phyloP scores from a whole-genome alignment of 2,113 vertebrate genomes.

The Edolisoma coerulescens region DNA sequence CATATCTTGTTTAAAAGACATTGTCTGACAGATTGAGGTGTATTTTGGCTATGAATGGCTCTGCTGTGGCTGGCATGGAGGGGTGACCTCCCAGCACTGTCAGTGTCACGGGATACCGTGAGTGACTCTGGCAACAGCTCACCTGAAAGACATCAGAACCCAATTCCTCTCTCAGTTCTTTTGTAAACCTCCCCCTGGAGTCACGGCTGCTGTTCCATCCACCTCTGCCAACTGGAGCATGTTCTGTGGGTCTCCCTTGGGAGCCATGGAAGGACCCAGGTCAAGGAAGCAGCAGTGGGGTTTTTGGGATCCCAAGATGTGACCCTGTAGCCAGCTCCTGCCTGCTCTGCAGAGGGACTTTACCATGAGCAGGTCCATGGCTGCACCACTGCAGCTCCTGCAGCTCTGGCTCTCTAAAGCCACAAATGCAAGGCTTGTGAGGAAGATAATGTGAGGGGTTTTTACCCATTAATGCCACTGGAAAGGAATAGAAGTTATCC shows the following conservation, averaged over 20 bases:
- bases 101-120: rapidly evolving
- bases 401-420: neutral
- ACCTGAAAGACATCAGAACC: neutral
- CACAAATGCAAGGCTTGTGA: neutral
- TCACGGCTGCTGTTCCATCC: neutral
- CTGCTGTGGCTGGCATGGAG: neutral
- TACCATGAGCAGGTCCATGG: rapidly evolving
- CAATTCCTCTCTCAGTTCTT: neutral
- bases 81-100: neutral
- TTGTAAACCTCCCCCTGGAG: neutral
- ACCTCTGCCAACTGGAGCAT: neutral
- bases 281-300: neutral
- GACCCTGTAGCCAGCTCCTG: neutral
- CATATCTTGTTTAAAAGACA: neutral
- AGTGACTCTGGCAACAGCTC: rapidly evolving
- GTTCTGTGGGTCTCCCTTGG: neutral
- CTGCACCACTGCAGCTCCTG: neutral
- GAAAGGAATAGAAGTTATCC: neutral
- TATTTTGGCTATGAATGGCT: neutral
- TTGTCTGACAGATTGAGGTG: neutral
- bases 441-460: neutral
- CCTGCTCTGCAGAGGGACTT: too few species aligned
- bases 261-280: neutral
- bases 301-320: neutral
- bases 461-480: neutral